These are phyloP conservation scores for Diceros bicornis DNA, from an alignment of 2,797 vertebrate genomes.

Conservation along the genomic window DNA sequence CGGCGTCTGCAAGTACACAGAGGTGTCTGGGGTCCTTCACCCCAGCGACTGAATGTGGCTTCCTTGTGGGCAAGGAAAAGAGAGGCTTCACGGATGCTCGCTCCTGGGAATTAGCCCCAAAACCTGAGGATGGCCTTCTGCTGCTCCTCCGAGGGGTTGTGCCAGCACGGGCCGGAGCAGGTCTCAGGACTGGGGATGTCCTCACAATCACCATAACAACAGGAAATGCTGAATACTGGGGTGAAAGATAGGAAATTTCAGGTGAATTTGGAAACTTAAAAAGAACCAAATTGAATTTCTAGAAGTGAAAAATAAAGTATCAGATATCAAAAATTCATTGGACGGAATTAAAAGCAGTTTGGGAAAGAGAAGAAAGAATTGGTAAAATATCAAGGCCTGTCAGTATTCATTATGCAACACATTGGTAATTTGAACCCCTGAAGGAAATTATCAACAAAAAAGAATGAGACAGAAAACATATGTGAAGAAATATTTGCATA, in stretches of 20 bases:
- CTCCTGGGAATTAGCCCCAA: too few species aligned
- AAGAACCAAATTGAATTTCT: background rate
- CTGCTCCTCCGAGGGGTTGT: too few species aligned
- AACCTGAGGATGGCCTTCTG: background rate
- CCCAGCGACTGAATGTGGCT: too few species aligned
- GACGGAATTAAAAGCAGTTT: background rate
- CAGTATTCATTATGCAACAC: background rate
- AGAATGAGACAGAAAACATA: background rate
- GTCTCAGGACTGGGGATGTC: background rate
- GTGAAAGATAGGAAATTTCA: background rate
- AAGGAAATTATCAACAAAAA: background rate
- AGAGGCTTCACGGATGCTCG: too few species aligned
- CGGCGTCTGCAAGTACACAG: too few species aligned
- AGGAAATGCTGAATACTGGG: background rate
- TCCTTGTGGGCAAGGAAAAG: background rate
- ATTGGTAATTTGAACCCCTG: background rate
- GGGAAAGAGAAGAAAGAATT: background rate
- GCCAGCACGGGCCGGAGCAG: rapidly evolving
- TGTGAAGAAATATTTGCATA: background rate
- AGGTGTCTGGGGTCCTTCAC: background rate
- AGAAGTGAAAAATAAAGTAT: background rate
- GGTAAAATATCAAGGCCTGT: background rate
- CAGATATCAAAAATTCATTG: too few species aligned
- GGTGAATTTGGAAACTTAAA: background rate
- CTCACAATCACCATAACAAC: background rate